Conservation (phyloP, 2,888 invertebrate species). For the Philonicus albiceps region DNA sequence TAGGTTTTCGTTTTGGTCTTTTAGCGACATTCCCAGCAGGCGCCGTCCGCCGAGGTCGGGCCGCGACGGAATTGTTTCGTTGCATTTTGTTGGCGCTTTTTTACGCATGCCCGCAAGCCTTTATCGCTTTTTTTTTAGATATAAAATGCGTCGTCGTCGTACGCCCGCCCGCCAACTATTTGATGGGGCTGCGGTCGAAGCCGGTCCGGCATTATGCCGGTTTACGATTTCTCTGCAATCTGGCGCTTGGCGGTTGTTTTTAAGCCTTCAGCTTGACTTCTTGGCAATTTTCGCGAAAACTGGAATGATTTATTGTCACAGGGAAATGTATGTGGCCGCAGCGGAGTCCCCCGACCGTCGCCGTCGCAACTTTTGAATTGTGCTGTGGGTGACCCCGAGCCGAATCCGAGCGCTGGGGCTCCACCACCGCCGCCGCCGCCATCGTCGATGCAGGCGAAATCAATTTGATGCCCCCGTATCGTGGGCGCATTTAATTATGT, state of each 20-base stretch:
- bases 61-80: conserved; percentile 1
- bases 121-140: neutral
- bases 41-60: conserved; percentile 10
- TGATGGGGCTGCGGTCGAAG: neutral
- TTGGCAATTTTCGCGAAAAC: conserved; percentile 28
- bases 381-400: conserved; percentile 30
- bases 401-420: neutral
- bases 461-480: conserved; percentile 20
- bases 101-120: neutral
- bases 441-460: conserved; percentile 10
- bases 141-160: neutral
- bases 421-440: neutral
- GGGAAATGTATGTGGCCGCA: neutral
- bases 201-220: neutral
- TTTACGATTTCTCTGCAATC: conserved; percentile 27
- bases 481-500: conserved; percentile 42
- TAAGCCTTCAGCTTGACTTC: neutral
- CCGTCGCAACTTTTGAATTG: neutral
- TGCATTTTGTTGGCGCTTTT: conserved; percentile 33
- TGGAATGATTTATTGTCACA: conserved; percentile 16
- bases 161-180: conserved; percentile 8
- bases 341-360: neutral
- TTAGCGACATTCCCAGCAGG: conserved; percentile 25
- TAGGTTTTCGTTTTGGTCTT: neutral
- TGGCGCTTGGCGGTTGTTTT: conserved; percentile 17